These are phyloP conservation scores for Cantharis rufa DNA, from an alignment of 2,888 invertebrate species.

Conservation along the genomic window DNA sequence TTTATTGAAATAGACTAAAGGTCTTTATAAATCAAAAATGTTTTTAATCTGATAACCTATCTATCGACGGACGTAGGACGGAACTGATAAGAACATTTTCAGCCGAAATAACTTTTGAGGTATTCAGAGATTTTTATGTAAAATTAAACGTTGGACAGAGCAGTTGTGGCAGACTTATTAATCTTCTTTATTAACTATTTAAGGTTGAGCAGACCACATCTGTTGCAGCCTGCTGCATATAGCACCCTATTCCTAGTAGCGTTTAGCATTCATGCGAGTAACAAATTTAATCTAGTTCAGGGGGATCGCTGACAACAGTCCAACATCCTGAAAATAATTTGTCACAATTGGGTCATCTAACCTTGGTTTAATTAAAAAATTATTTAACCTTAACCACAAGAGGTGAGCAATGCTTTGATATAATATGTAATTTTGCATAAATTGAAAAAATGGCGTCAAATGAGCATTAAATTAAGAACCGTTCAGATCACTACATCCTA, in stretches of 20 bases:
- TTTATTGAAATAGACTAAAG: neutral
- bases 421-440: neutral
- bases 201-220: neutral
- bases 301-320: neutral
- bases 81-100: neutral
- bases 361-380: neutral
- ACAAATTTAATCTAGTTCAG: neutral
- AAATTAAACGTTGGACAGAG: neutral
- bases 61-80: neutral
- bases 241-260: neutral
- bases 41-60: neutral
- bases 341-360: neutral
- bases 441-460: neutral
- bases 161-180: neutral
- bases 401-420: neutral
- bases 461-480: neutral
- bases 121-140: neutral
- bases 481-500: neutral
- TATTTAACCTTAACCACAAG: neutral
- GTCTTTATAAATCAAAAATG: neutral
- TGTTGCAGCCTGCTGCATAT: neutral
- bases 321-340: neutral
- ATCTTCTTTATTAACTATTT: neutral
- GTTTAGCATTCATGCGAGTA: neutral
- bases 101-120: neutral